A percentile compares a stretch with the other conserved stretches of the same genome.
Conservation (phyloP, 2,888 invertebrate genomes). For the Noctua comes region DNA sequence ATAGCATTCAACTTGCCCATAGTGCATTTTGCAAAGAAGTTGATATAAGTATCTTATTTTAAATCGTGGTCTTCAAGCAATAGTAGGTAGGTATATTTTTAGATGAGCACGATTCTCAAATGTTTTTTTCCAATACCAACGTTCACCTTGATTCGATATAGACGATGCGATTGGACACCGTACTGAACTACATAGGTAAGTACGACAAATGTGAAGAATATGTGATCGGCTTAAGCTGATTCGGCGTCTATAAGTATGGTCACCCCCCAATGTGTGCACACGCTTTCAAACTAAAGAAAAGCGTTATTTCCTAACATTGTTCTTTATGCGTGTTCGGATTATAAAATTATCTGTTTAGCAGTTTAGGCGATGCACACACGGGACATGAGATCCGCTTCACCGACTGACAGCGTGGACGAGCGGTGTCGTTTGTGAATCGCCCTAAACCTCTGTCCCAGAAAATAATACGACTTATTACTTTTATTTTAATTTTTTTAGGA, state of each 20-base stretch:
- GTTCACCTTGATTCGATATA: too few relatives aligned
- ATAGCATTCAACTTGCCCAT: slow-evolving; percentile 25
- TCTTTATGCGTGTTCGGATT: neutral
- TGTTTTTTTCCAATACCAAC: neutral
- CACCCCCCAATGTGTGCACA: too few relatives aligned
- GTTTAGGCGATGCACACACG: too few relatives aligned
- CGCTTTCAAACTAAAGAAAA: neutral
- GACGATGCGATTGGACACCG: too few relatives aligned
- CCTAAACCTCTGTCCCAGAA: neutral
- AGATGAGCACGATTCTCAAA: neutral
- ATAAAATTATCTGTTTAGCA: neutral
- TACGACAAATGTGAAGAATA: too few relatives aligned
- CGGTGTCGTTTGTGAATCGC: neutral
- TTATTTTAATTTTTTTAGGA: too few relatives aligned
- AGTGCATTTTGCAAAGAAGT: slow-evolving; percentile 44
- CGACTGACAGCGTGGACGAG: too few relatives aligned
- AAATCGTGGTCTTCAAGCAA: slow-evolving; percentile 31
- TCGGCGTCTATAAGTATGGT: too few relatives aligned
- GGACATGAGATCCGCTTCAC: too few relatives aligned
- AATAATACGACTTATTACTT: too few relatives aligned
- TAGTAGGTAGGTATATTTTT: slow-evolving; percentile 10
- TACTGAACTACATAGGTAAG: too few relatives aligned
- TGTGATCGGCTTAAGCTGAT: too few relatives aligned
- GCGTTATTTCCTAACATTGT: neutral
- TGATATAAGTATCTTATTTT: slow-evolving; percentile 47